A percentile compares a stretch with the other conserved stretches of the same genome.
Evolutionary conservation across 2,888 invertebrate genomes (phyloP).

Genomic region (Apotomis betuletana): DNA sequence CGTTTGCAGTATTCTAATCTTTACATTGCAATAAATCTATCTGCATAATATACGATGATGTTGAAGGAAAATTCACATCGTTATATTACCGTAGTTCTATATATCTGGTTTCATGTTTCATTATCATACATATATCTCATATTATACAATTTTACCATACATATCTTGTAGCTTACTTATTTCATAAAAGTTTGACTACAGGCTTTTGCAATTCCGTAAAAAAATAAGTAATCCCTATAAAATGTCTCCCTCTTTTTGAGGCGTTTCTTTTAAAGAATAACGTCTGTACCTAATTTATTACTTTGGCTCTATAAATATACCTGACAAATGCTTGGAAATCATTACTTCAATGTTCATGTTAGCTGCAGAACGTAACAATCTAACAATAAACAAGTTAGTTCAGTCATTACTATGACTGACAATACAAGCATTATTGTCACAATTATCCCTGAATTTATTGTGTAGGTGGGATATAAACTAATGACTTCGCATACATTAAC

Average conservation of each 20-base stretch:
- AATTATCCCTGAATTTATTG: slow-evolving; percentile 45
- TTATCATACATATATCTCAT: no score
- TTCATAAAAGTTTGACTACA: no score
- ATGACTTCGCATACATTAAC: slow-evolving; percentile 56
- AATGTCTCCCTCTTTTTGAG: no score
- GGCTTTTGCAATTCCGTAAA: no score
- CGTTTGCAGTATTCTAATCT: not conserved
- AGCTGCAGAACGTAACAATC: slow-evolving; percentile 50
- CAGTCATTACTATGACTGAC: slow-evolving; percentile 53
- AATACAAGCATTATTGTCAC: slow-evolving; percentile 48
- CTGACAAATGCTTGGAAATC: slow-evolving; percentile 10
- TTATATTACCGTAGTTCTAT: no score
- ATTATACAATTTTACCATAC: no score
- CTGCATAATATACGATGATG: no score
- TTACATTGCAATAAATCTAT: not conserved
- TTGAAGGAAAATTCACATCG: no score
- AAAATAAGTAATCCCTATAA: no score
- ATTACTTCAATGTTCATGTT: slow-evolving; percentile 22
- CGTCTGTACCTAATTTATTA: not conserved
- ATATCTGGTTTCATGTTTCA: no score
- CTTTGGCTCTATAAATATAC: not conserved
- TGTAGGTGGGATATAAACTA: slow-evolving; percentile 58
- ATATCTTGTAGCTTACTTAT: no score
- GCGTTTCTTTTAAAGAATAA: no score
- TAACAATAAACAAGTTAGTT: slow-evolving; percentile 54